phyloP scores from a whole-genome alignment of 2,113 vertebrate genomes.

The Zapus hudsonius region DNA sequence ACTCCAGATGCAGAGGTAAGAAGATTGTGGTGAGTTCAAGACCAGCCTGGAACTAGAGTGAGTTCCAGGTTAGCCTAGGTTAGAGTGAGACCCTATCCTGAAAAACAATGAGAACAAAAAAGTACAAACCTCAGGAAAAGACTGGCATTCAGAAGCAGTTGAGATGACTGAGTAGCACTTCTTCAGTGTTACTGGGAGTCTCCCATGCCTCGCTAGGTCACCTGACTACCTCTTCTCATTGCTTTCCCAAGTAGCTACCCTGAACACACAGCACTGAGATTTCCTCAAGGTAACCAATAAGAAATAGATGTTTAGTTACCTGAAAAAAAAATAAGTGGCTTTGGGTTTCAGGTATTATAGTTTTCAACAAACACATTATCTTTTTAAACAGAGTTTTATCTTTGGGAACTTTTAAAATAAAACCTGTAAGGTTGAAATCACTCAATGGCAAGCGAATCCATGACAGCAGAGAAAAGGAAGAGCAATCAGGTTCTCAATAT shows the following conservation, averaged over 20 bases:
- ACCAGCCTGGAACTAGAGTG: no score
- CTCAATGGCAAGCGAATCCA: slow-evolving; percentile 75
- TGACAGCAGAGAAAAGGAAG: slow-evolving; percentile 79
- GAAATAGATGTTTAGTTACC: slow-evolving; percentile 46
- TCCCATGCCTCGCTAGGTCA: neutral
- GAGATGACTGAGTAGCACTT: neutral
- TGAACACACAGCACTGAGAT: slow-evolving; percentile 5
- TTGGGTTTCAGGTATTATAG: slow-evolving; percentile 51
- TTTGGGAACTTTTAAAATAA: slow-evolving; percentile 70
- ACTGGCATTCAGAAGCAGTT: neutral
- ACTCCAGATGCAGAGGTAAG: no score
- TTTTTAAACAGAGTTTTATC: slow-evolving; percentile 70
- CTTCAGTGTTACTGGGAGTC: neutral
- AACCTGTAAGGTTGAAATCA: slow-evolving; percentile 69
- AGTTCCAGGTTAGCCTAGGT: no score
- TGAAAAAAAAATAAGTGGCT: slow-evolving; percentile 37
- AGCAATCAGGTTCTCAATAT: slow-evolving; percentile 82
- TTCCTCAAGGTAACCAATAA: slow-evolving; percentile 52
- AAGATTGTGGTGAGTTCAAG: no score
- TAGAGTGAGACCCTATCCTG: no score
- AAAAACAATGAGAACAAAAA: neutral
- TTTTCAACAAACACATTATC: slow-evolving; percentile 48
- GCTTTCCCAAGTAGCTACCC: slow-evolving; percentile 10
- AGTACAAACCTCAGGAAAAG: slow-evolving; percentile 7
- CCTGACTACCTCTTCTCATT: slow-evolving; percentile 57